phyloP scores from a whole-genome alignment of 1,140 invertebrate species.

The Drosophila ficusphila region DNA sequence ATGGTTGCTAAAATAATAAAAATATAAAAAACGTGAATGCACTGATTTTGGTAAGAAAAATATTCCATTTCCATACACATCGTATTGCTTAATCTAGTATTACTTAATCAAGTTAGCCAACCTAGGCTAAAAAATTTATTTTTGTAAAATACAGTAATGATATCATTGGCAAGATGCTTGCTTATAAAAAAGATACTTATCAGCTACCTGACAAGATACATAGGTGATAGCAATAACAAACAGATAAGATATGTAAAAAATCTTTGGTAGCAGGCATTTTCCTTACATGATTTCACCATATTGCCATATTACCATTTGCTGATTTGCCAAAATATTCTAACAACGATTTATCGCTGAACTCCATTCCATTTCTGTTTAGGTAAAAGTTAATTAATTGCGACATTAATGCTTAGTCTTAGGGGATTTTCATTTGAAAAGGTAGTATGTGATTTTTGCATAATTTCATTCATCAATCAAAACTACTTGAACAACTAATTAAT shows the following conservation, averaged over 20 bases:
- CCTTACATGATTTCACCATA: slow-evolving; percentile 24
- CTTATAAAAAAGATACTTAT: slow-evolving; percentile 20
- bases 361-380: neutral
- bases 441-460: slow-evolving; percentile 12
- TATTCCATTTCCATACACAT: too few species aligned
- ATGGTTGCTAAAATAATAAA: neutral
- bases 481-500: slow-evolving; percentile 36
- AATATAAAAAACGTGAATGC: neutral
- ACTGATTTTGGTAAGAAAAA: neutral
- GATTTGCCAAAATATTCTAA: slow-evolving; percentile 2
- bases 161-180: slow-evolving; percentile 11
- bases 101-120: too few species aligned
- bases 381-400: neutral
- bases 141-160: slow-evolving; percentile 5
- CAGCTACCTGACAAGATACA: slow-evolving; percentile 36
- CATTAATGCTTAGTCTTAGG: neutral
- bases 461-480: slow-evolving; percentile 58
- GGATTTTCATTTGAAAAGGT: neutral
- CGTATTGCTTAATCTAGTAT: too few species aligned
- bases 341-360: neutral
- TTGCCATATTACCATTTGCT: neutral
- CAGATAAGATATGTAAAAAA: slow-evolving; percentile 18
- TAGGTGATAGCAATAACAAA: slow-evolving; percentile 4
- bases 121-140: neutral
- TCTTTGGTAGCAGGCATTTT: neutral